Conservation (phyloP, 1,140 invertebrate species). For the Amphibalanus amphitrite region DNA sequence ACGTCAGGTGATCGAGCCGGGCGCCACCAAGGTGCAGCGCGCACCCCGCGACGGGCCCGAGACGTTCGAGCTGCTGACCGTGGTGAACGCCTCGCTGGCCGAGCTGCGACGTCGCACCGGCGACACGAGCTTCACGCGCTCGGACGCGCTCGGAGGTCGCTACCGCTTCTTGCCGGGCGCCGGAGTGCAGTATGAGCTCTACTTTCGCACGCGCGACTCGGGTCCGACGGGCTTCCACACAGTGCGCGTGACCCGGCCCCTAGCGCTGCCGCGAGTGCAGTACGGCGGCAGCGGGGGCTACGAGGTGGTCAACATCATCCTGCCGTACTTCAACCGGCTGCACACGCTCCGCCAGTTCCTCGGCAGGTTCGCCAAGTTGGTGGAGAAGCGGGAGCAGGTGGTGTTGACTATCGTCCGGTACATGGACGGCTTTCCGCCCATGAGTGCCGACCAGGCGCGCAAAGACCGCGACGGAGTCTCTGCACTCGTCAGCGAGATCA, state of each 20-base stretch:
- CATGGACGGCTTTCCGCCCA: background rate
- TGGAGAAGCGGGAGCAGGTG: conserved; percentile 42
- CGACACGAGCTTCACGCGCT: background rate
- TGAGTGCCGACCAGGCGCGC: conserved; percentile 40
- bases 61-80: background rate
- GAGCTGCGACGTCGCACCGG: background rate
- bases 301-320: conserved; percentile 52
- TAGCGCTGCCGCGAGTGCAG: background rate
- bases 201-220: conserved; percentile 36
- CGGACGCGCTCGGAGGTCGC: conserved; percentile 40
- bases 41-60: background rate
- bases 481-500: conserved; percentile 28
- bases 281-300: conserved; percentile 10
- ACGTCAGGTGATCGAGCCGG: background rate
- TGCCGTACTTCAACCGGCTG: conserved; percentile 51
- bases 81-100: background rate
- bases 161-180: conserved; percentile 53
- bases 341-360: conserved; percentile 56
- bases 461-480: conserved; percentile 37
- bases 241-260: background rate
- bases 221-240: background rate
- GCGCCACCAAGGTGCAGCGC: background rate
- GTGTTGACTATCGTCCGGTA: conserved; percentile 58
- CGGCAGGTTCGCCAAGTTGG: conserved; percentile 52
- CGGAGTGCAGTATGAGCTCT: conserved; percentile 60